phyloP scores from a whole-genome alignment of 2,888 invertebrate species.

The Leucophenga maculata region DNA sequence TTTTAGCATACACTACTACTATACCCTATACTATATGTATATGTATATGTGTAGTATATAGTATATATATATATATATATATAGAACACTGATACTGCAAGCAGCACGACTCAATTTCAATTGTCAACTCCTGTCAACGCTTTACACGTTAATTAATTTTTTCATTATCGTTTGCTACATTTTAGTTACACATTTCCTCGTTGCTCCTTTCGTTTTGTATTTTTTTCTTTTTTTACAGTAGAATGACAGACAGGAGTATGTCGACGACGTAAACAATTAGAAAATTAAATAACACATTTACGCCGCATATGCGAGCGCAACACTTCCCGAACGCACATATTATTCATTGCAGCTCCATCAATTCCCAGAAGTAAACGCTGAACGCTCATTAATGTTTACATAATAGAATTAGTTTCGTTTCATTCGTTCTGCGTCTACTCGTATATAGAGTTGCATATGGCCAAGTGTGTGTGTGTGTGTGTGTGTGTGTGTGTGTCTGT shows the following conservation, averaged over 20 bases:
- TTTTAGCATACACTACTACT: too few species aligned
- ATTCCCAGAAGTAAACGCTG: conserved; percentile 33
- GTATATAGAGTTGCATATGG: too few species aligned
- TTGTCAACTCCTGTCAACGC: not conserved
- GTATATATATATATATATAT: too few species aligned
- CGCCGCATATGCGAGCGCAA: not conserved
- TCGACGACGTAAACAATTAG: conserved; percentile 36
- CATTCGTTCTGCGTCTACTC: too few species aligned
- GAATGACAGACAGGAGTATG: conserved; percentile 33
- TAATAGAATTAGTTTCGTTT: conserved; percentile 11
- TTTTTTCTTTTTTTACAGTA: conserved; percentile 30
- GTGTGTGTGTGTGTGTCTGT: conserved; percentile 14
- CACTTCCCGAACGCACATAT: conserved; percentile 32
- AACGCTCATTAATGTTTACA: conserved; percentile 39
- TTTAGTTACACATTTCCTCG: too few species aligned
- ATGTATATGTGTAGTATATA: too few species aligned
- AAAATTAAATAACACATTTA: conserved; percentile 15
- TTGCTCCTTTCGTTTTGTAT: conserved; percentile 31
- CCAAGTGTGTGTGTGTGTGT: not conserved
- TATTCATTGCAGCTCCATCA: conserved; percentile 42
- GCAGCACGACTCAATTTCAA: conserved; percentile 14
- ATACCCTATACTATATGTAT: too few species aligned
- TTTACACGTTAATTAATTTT: conserved; percentile 34
- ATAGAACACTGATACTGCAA: not conserved
- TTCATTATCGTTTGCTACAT: not conserved